Conservation (phyloP, 2,797 vertebrate genomes). For the Sebastiscus albofasciatus region DNA sequence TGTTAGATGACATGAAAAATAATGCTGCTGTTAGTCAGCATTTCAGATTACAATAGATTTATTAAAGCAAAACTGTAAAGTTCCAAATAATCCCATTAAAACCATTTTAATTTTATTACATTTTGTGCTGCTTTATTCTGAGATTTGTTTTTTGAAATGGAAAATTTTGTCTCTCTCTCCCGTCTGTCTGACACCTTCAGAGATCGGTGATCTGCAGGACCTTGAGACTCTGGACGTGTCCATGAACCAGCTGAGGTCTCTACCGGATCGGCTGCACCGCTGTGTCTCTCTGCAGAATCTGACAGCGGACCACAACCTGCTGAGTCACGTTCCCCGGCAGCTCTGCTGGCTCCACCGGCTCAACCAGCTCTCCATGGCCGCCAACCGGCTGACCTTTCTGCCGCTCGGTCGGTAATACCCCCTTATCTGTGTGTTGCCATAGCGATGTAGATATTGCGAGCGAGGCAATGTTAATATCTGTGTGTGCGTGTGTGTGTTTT, state of each 20-base stretch:
- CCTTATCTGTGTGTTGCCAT: background rate
- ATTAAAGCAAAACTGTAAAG: background rate
- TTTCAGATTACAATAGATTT: background rate
- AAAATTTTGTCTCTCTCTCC: background rate
- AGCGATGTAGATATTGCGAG: background rate
- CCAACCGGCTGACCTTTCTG: constrained; percentile 91
- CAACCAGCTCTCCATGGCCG: constrained; percentile 96
- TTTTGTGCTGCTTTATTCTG: background rate
- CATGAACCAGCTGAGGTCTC: constrained; percentile 89
- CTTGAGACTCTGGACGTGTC: constrained; percentile 96
- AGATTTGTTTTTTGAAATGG: background rate
- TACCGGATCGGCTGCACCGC: constrained; percentile 91
- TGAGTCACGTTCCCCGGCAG: constrained; percentile 90
- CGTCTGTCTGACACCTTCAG: constrained; percentile 75
- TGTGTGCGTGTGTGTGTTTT: constrained; percentile 56
- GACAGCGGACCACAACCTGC: constrained; percentile 91
- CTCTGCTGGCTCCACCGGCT: constrained; percentile 94
- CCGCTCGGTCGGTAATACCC: constrained; percentile 88
- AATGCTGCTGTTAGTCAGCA: background rate
- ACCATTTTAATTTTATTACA: too few relatives aligned
- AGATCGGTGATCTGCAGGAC: constrained; percentile 93
- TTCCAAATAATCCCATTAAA: background rate
- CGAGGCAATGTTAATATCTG: background rate
- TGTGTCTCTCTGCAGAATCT: constrained; percentile 94
- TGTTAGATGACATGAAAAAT: background rate